Percentiles rank a stretch among this genome's conserved stretches.
phyloP scores from a whole-genome alignment of 2,113 vertebrate genomes.

The Caranx melampygus region DNA sequence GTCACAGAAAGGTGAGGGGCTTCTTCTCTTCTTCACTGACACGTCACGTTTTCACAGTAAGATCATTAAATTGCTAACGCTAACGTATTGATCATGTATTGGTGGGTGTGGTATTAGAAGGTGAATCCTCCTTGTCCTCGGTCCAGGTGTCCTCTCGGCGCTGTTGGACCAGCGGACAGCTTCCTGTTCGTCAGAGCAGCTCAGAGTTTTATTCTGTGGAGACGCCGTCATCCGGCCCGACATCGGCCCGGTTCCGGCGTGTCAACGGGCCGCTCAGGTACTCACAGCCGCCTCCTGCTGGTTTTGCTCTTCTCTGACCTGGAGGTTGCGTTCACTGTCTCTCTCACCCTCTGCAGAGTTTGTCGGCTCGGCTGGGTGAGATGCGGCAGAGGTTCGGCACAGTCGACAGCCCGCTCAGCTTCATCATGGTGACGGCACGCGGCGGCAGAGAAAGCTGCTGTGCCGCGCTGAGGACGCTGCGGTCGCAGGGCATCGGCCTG shows the following conservation, averaged over 20 bases:
- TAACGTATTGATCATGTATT: neutral
- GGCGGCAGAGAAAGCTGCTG: slow-evolving; percentile 54
- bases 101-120: neutral
- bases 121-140: neutral
- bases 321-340: neutral
- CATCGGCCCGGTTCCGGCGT: neutral
- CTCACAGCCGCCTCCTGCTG: neutral
- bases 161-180: slow-evolving; percentile 50
- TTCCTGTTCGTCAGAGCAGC: slow-evolving; percentile 58
- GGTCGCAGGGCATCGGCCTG: slow-evolving; percentile 47
- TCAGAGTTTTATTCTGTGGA: slow-evolving; percentile 66
- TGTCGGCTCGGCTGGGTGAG: slow-evolving; percentile 54
- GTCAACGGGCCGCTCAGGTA: slow-evolving; percentile 50
- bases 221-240: slow-evolving; percentile 24
- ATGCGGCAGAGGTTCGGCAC: slow-evolving; percentile 54
- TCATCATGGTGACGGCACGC: slow-evolving; percentile 44
- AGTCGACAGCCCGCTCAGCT: slow-evolving; percentile 63
- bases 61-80: too few species aligned
- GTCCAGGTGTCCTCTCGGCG: slow-evolving; percentile 64
- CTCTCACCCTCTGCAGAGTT: slow-evolving; percentile 33
- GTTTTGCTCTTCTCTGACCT: neutral
- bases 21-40: neutral
- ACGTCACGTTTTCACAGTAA: neutral
- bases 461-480: slow-evolving; percentile 38
- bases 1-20: slow-evolving; percentile 35